These are phyloP conservation scores for Pao palembangensis DNA, from an alignment of 2,113 vertebrate genomes.

Conservation along the genomic window DNA sequence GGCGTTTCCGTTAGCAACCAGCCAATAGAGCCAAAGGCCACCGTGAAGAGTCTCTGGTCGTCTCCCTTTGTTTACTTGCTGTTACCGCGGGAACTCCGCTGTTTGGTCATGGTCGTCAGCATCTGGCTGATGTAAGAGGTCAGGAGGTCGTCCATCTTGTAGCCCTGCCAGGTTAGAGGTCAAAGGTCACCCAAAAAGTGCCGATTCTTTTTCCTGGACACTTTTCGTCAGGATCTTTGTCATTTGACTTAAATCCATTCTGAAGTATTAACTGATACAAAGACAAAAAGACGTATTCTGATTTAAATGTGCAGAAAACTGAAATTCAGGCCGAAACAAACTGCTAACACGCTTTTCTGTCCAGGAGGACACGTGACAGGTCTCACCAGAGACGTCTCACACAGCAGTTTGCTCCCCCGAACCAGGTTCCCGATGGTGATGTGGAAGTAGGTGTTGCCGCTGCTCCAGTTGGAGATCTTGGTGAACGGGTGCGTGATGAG, in stretches of 20 bases:
- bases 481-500: conserved; percentile 94
- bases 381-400: conserved; percentile 93
- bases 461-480: conserved; percentile 99
- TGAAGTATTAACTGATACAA: neutral
- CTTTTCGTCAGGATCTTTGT: neutral
- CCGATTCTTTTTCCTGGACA: neutral
- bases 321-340: no score
- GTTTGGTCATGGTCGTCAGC: conserved; percentile 95
- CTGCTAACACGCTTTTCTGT: neutral
- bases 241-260: neutral
- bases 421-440: conserved; percentile 97
- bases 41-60: conserved; percentile 1
- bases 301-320: no score
- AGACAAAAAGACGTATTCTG: no score
- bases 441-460: conserved; percentile 96
- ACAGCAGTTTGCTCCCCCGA: conserved; percentile 92
- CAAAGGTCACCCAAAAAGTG: conserved; percentile 1
- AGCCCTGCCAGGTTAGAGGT: conserved; percentile 78
- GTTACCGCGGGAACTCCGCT: conserved; percentile 79
- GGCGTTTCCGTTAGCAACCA: no score
- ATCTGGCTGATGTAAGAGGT: conserved; percentile 99
- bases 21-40: conserved; percentile 1
- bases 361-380: neutral
- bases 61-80: conserved; percentile 75
- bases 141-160: conserved; percentile 98